These are phyloP conservation scores for Psittacus erithacus DNA, from an alignment of 2,113 vertebrate species.

Conservation along the genomic window DNA sequence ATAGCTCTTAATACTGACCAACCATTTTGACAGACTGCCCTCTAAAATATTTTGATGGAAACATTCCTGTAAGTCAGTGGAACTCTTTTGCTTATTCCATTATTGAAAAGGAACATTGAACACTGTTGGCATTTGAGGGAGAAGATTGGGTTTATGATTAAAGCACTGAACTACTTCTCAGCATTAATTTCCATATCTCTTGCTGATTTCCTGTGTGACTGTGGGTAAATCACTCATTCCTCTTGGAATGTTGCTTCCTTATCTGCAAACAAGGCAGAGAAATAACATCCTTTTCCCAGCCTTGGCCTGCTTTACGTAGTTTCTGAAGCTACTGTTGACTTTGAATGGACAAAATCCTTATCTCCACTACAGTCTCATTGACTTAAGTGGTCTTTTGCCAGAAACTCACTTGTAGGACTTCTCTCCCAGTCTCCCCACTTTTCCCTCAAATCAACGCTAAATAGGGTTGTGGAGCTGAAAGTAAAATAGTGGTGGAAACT, in stretches of 20 bases:
- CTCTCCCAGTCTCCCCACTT: neutral
- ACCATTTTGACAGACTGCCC: neutral
- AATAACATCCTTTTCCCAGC: neutral
- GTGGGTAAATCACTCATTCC: conserved; percentile 27
- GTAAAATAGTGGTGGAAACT: neutral
- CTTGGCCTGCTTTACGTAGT: neutral
- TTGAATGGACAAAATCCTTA: neutral
- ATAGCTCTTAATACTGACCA: accelerated
- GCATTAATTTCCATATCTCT: conserved; percentile 52
- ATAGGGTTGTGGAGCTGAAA: neutral
- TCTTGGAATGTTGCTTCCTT: neutral
- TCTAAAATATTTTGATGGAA: neutral
- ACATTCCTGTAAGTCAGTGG: neutral
- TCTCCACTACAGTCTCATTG: neutral
- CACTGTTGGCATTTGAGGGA: conserved; percentile 28
- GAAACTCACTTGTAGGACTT: neutral
- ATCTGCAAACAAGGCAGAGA: neutral
- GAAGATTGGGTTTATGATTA: conserved; percentile 44
- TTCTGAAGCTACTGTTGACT: neutral
- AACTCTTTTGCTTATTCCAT: neutral
- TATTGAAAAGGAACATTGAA: conserved; percentile 7
- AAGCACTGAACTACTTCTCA: conserved; percentile 22
- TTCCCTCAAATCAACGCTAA: neutral
- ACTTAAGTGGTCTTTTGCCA: neutral
- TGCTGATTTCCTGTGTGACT: conserved; percentile 29